Percentiles rank a stretch among this genome's conserved stretches.
phyloP scores from a whole-genome alignment of 2,888 invertebrate genomes.

The Tenthredo livida region DNA sequence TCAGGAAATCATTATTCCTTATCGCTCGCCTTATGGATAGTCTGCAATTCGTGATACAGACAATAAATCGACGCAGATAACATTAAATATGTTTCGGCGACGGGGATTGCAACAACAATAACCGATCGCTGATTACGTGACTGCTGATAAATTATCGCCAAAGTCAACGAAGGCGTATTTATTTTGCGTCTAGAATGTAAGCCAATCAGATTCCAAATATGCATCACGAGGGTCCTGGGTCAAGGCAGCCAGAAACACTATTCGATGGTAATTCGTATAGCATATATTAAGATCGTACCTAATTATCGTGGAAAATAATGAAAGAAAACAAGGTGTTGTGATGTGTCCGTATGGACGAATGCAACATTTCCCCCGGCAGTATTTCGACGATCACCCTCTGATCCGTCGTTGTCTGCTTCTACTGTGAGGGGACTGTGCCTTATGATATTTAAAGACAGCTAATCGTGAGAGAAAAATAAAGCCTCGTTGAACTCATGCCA shows the following conservation, averaged over 20 bases:
- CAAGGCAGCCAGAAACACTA: not conserved
- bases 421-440: not conserved
- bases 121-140: not conserved
- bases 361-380: too few relatives aligned
- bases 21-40: not conserved
- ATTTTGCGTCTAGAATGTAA: not conserved
- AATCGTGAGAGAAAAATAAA: constrained; percentile 29
- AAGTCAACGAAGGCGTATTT: not conserved
- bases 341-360: not conserved
- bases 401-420: not conserved
- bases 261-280: not conserved
- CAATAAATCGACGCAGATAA: not conserved
- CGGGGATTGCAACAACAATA: not conserved
- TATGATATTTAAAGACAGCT: not conserved
- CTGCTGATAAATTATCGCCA: not conserved
- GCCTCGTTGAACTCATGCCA: constrained; percentile 25
- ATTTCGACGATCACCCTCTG: not conserved
- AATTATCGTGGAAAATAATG: not conserved
- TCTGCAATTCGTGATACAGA: not conserved
- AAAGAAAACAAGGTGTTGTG: not conserved
- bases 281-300: not conserved
- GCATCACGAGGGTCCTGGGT: not conserved
- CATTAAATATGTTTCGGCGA: not conserved
- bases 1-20: not conserved
- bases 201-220: not conserved